phyloP scores from a whole-genome alignment of 2,888 invertebrate species.

The Archaeoteleia sp. region DNA sequence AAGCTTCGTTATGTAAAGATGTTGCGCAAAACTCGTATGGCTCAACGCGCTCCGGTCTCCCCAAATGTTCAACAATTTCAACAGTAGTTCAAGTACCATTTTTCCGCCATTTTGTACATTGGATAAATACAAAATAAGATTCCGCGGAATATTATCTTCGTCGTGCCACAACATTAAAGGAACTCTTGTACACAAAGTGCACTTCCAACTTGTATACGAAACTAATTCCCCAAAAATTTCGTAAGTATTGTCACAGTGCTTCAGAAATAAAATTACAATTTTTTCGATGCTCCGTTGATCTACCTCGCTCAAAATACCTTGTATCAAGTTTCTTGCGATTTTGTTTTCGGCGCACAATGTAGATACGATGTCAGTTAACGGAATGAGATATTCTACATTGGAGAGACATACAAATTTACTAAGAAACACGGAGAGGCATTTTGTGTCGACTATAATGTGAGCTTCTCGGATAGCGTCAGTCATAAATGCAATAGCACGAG shows the following conservation, averaged over 20 bases:
- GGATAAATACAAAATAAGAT: slow-evolving; percentile 80
- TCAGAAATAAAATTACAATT: slow-evolving; percentile 78
- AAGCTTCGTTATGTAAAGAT: slow-evolving; percentile 82
- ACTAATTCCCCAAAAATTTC: slow-evolving; percentile 76
- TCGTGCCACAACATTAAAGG: slow-evolving; percentile 77
- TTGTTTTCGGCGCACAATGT: slow-evolving; percentile 45
- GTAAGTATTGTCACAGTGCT: slow-evolving; percentile 74
- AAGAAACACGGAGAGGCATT: slow-evolving; percentile 77
- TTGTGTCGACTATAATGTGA: slow-evolving; percentile 71
- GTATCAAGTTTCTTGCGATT: slow-evolving; percentile 62
- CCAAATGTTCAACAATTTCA: slow-evolving; percentile 81
- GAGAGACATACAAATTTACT: slow-evolving; percentile 80
- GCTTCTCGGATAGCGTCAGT: slow-evolving; percentile 72
- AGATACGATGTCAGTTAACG: slow-evolving; percentile 76
- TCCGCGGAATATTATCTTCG: slow-evolving; percentile 77
- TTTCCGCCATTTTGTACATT: slow-evolving; percentile 65
- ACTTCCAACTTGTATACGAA: slow-evolving; percentile 81
- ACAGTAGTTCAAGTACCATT: slow-evolving; percentile 76
- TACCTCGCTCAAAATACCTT: slow-evolving; percentile 77
- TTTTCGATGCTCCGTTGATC: slow-evolving; percentile 79
- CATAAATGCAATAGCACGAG: slow-evolving; percentile 80
- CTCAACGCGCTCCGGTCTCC: slow-evolving; percentile 80
- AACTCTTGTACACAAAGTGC: slow-evolving; percentile 80
- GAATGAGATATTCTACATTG: slow-evolving; percentile 76
- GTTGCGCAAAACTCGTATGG: slow-evolving; percentile 81